These are phyloP conservation scores for Mythimna pallens DNA, from an alignment of 2,888 invertebrate genomes.

Conservation along the genomic window DNA sequence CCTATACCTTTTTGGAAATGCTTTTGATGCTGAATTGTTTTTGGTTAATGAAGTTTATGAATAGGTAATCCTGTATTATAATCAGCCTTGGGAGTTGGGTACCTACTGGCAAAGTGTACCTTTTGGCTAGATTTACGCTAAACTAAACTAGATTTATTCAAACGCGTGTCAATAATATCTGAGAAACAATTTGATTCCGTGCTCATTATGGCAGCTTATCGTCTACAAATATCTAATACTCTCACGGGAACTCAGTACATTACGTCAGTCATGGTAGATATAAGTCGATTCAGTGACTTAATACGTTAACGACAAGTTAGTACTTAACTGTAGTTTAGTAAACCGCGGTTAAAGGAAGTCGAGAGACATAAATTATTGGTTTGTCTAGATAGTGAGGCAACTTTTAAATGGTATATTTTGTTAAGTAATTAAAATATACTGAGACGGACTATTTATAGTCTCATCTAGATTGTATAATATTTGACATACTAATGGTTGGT, in stretches of 20 bases:
- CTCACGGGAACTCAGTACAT: conserved; percentile 47
- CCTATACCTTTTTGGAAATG: too few relatives aligned
- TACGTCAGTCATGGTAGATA: conserved; percentile 46
- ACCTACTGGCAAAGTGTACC: neutral
- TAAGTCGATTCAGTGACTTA: conserved; percentile 42
- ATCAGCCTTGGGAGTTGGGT: neutral
- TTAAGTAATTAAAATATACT: conserved; percentile 33
- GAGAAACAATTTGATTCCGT: conserved; percentile 44
- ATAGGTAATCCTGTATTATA: neutral
- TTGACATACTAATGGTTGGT: neutral
- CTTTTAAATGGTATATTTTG: conserved; percentile 24
- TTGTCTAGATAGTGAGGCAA: conserved; percentile 42
- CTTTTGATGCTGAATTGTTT: too few relatives aligned
- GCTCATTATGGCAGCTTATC: conserved; percentile 45
- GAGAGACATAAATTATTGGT: conserved; percentile 43
- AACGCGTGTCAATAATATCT: conserved; percentile 24
- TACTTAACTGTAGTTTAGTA: conserved; percentile 31
- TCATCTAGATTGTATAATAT: neutral
- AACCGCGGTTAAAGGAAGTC: conserved; percentile 42
- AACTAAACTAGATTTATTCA: conserved; percentile 17
- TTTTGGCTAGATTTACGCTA: neutral
- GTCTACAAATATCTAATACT: conserved; percentile 51
- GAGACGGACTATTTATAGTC: conserved; percentile 8
- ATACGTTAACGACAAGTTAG: conserved; percentile 46
- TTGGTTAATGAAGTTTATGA: neutral